Evolutionary conservation across 1,140 invertebrate genomes (phyloP).

Genomic region (Coboldia fuscipes): DNA sequence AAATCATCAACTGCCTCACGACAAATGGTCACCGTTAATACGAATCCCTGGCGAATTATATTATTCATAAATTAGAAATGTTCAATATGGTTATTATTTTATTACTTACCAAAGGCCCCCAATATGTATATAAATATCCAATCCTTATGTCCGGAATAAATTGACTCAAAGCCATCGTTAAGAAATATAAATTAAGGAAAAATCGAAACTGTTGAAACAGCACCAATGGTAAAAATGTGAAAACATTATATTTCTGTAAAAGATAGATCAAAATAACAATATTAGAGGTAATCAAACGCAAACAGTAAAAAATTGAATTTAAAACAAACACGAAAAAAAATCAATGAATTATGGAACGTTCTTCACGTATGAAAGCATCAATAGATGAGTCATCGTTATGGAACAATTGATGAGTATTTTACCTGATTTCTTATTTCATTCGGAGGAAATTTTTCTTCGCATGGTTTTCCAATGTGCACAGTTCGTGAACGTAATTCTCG

Average conservation of each 20-base stretch:
- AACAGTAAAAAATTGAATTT: conserved; percentile 1
- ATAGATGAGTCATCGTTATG: background rate
- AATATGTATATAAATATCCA: conserved; percentile 96
- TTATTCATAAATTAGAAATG: too few species aligned
- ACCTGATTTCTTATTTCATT: conserved; percentile 91
- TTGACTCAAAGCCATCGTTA: conserved; percentile 94
- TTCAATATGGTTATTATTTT: too few species aligned
- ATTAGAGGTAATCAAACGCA: background rate
- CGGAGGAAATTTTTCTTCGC: conserved; percentile 62
- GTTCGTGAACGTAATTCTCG: conserved; percentile 39
- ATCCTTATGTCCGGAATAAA: conserved; percentile 93
- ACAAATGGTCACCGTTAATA: conserved; percentile 84
- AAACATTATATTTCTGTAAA: conserved; percentile 85
- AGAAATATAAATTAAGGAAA: conserved; percentile 95
- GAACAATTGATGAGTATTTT: conserved; percentile 6
- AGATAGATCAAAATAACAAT: conserved; percentile 3
- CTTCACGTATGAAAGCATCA: background rate
- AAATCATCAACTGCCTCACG: conserved; percentile 95
- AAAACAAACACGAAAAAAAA: background rate
- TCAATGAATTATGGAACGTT: background rate
- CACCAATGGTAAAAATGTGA: conserved; percentile 94
- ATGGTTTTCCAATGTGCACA: conserved; percentile 36
- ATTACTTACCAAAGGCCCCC: conserved; percentile 75
- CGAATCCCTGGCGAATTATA: conserved; percentile 46
- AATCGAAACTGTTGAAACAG: conserved; percentile 98